Evolutionary conservation across 2,113 vertebrate species (phyloP).

Genomic region (Dendrocopos noguchii): DNA sequence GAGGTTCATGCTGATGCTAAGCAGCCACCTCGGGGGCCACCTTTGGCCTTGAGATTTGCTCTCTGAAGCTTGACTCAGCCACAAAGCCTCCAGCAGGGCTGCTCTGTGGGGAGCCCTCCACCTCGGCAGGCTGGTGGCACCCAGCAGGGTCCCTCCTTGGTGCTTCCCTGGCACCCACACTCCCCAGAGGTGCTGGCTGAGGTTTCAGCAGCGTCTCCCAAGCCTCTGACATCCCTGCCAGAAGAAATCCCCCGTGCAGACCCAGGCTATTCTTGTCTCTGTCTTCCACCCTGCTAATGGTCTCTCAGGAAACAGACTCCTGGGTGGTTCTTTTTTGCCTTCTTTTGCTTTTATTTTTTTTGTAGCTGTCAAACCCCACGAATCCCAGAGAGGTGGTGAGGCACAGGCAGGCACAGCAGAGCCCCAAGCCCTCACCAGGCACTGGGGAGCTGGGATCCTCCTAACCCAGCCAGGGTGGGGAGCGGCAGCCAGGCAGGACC

Average conservation of each 20-base stretch:
- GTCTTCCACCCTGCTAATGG: conserved; percentile 57
- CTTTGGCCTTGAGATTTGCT: fast-evolving
- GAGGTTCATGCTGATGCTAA: neutral
- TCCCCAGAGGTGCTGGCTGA: neutral
- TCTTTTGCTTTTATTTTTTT: neutral
- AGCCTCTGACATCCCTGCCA: neutral
- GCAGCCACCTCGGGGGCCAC: neutral
- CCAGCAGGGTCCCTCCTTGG: fast-evolving
- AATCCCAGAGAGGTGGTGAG: neutral
- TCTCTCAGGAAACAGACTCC: conserved; percentile 53
- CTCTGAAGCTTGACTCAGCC: neutral
- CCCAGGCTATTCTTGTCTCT: conserved; percentile 44
- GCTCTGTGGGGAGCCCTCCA: neutral
- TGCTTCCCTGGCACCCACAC: neutral
- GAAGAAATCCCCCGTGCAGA: conserved; percentile 23
- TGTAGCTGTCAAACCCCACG: neutral
- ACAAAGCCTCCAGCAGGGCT: neutral
- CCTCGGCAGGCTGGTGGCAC: neutral
- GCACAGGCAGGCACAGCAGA: neutral
- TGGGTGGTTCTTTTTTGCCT: neutral
- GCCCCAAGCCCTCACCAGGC: fast-evolving
- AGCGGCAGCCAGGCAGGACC: neutral
- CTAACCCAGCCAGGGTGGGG: neutral
- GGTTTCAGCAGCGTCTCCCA: fast-evolving
- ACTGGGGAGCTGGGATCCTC: fast-evolving